These are phyloP conservation scores for Coelinius sp. DNA, from an alignment of 2,888 invertebrate genomes.

Conservation along the genomic window DNA sequence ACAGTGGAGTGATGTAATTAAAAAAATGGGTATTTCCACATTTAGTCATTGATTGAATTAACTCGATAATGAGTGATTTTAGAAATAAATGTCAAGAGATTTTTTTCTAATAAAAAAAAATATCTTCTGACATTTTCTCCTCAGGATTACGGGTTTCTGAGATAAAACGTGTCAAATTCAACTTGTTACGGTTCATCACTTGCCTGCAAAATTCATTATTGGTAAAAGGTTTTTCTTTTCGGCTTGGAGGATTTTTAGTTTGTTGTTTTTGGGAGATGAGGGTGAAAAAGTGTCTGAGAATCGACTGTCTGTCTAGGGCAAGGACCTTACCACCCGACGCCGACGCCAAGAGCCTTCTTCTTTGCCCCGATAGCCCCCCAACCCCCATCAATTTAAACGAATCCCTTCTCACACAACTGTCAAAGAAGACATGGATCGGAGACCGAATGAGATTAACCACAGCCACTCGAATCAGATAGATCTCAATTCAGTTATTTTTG, in stretches of 20 bases:
- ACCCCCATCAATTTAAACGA: neutral
- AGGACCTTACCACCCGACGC: constrained; percentile 57
- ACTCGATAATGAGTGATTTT: neutral
- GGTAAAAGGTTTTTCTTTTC: neutral
- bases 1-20: neutral
- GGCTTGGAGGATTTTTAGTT: neutral
- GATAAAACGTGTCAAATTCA: neutral
- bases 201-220: neutral
- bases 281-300: constrained; percentile 50
- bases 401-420: constrained; percentile 1
- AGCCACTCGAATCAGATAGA: neutral
- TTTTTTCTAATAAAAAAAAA: too few relatives aligned
- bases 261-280: neutral
- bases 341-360: constrained; percentile 29
- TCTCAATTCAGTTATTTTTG: neutral
- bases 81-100: neutral
- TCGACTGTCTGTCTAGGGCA: constrained; percentile 66
- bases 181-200: neutral
- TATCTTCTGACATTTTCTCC: neutral
- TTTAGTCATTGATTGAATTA: neutral
- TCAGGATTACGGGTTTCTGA: neutral
- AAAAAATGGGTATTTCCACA: neutral
- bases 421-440: constrained; percentile 1
- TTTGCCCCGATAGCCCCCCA: constrained; percentile 10
- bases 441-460: constrained; percentile 9